Conservation (phyloP, 1,140 invertebrate species). For the Orussus abietinus region DNA sequence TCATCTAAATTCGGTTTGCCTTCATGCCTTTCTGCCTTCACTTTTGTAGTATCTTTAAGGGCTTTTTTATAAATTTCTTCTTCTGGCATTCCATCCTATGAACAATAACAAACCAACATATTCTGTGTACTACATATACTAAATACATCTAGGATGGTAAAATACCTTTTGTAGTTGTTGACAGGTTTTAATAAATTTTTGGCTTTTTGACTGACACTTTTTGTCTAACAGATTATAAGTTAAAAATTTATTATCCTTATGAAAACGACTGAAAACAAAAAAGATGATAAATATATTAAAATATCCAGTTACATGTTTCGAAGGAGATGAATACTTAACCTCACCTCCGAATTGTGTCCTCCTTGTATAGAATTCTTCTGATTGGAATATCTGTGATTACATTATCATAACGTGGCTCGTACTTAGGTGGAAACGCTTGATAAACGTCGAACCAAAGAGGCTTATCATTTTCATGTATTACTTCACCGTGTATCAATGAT, state of each 20-base stretch:
- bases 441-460: slow-evolving; percentile 91
- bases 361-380: slow-evolving; percentile 75
- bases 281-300: slow-evolving; percentile 2
- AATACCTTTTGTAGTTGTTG: slow-evolving; percentile 49
- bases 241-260: slow-evolving; percentile 54
- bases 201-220: slow-evolving; percentile 53
- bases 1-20: too few species aligned
- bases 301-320: slow-evolving; percentile 6
- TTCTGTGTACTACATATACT: too few species aligned
- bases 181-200: slow-evolving; percentile 60
- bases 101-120: too few species aligned
- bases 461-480: slow-evolving; percentile 69
- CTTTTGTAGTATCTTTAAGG: too few species aligned
- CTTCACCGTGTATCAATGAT: slow-evolving; percentile 71
- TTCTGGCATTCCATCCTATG: too few species aligned
- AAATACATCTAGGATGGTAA: too few species aligned
- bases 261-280: slow-evolving; percentile 58
- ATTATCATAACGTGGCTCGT: slow-evolving; percentile 70
- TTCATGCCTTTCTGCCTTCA: too few species aligned
- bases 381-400: slow-evolving; percentile 58
- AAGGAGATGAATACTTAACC: slow-evolving; percentile 22
- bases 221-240: slow-evolving; percentile 53
- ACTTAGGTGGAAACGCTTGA: slow-evolving; percentile 77
- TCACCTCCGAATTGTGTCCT: slow-evolving; percentile 84
- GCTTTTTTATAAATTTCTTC: too few species aligned